Conservation (phyloP, 37 sponge, comb jelly and placozoan species). For the Geodia barretti region DNA sequence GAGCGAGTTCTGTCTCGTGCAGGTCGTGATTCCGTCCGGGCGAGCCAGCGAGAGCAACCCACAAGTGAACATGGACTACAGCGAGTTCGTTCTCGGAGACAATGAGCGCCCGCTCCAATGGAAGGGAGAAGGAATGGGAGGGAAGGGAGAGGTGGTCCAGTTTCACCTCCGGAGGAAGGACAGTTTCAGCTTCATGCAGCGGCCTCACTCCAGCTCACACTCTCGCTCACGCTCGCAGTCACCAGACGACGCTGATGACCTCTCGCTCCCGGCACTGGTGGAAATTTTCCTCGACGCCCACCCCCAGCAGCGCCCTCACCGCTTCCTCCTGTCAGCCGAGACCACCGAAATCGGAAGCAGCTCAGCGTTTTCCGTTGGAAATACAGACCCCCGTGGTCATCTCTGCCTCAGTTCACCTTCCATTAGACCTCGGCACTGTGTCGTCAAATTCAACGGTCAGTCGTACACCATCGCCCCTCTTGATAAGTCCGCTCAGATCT, state of each 20-base stretch:
- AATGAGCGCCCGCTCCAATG: slow-evolving; percentile 44
- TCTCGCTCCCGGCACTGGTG: slow-evolving; percentile 26
- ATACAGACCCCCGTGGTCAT: slow-evolving; percentile 15
- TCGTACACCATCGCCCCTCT: slow-evolving; percentile 63
- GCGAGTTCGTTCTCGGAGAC: slow-evolving; percentile 46
- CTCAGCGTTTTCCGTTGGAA: no score
- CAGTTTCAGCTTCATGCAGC: slow-evolving; percentile 27
- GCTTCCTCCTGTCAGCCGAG: slow-evolving; percentile 13
- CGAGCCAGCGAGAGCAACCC: slow-evolving; percentile 12
- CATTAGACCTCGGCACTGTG: slow-evolving; percentile 73
- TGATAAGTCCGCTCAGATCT: slow-evolving; percentile 42
- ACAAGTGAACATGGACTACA: slow-evolving; percentile 28
- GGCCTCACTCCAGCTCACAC: not conserved
- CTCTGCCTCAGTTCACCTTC: slow-evolving; percentile 34
- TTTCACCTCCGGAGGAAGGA: slow-evolving; percentile 55
- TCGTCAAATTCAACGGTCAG: slow-evolving; percentile 32
- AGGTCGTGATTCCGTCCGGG: slow-evolving; percentile 32
- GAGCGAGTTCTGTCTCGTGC: slow-evolving; percentile 65
- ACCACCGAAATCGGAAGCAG: slow-evolving; percentile 54
- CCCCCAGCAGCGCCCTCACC: slow-evolving; percentile 13
- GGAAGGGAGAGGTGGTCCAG: slow-evolving; percentile 24
- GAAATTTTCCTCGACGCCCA: slow-evolving; percentile 51
- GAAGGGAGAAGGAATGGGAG: slow-evolving; percentile 10
- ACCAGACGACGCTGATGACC: slow-evolving; percentile 30
- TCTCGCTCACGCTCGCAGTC: slow-evolving; percentile 8